Conservation (phyloP, 2,113 vertebrate genomes). For the Origma solitaria region DNA sequence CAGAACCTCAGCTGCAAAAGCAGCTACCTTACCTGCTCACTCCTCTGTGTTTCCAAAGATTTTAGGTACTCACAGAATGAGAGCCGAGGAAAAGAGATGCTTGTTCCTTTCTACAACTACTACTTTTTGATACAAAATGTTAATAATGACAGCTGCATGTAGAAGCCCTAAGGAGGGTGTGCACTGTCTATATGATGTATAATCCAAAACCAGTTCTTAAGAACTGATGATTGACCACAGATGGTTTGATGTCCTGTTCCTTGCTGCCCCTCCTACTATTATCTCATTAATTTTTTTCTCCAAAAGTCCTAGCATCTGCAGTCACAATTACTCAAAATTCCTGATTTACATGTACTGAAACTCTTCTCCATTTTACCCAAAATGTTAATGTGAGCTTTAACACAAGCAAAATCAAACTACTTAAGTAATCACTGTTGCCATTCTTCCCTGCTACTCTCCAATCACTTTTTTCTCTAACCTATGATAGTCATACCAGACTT, state of each 20-base stretch:
- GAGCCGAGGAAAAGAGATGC: not conserved
- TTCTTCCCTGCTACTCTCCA: not conserved
- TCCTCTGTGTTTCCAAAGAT: not conserved
- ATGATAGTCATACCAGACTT: not conserved
- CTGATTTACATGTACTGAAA: not conserved
- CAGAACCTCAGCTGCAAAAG: not conserved
- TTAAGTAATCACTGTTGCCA: not conserved
- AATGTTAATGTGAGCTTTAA: not conserved
- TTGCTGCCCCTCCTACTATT: not conserved
- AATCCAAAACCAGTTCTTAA: not conserved
- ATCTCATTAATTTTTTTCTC: not conserved
- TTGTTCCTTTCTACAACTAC: not conserved
- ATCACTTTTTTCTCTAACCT: not conserved
- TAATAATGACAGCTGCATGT: not conserved
- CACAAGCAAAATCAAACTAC: not conserved
- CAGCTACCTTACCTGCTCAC: not conserved
- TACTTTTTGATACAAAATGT: not conserved
- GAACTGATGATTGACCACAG: no score
- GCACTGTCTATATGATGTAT: not conserved
- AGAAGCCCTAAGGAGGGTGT: not conserved
- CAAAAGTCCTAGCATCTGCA: not conserved
- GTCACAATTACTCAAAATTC: not conserved
- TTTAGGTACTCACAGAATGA: not conserved
- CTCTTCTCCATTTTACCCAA: not conserved
- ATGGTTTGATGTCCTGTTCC: not conserved